Base-by-base conservation (phyloP, 1,140 invertebrate species). In the Eumeta japonica region DNA sequence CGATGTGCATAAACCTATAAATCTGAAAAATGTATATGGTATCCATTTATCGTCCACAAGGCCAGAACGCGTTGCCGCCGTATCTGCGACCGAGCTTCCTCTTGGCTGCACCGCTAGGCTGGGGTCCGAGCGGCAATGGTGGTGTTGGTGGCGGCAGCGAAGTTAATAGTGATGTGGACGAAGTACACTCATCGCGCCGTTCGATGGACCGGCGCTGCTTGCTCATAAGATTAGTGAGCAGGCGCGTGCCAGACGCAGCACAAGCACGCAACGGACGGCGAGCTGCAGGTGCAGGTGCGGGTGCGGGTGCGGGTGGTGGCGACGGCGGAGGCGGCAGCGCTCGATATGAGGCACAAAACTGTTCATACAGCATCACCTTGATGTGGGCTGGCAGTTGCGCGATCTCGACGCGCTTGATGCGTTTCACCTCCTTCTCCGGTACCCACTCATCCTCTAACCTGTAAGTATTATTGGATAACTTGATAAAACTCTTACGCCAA, bases 361-460 rank as follows among this genome's bases (percentile, higher is more conserved):
- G 58, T 28, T 62, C 60, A 52, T 62, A 73, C 11, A 73, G 52
- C 10, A 49, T 16, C 39, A 70, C 68, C 48, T 73, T 73, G 1
- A 57, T 51, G 35, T 48, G 45, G 1, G 47, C 52, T 3, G 65
- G 55, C 35, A 73, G 49, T 10, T 47, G 9, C 9, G 52, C 37
- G 11, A 71, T 68, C 51, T 73, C 68, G 12, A 73, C 66, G 0
- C 57, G 43, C 41, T 65, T 65, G 10, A 64, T 45, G 0, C 57
- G 39, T 27, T 43, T 45, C 44, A 71, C 68, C 0, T 73, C 64
- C 32, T 52, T 48, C 45, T 60, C 66, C 0, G 66, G 61, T 39
- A 73, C 64, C 68, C 68, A 71, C 35, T 73, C 68, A 51, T 73
- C 68, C 3, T 71, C 68, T 42, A 73, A 34, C 46, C 68, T 71